A percentile compares a stretch with the other conserved stretches of the same genome.
phyloP scores from a whole-genome alignment of 1,140 invertebrate genomes.

The Brachionus rotundiformis region DNA sequence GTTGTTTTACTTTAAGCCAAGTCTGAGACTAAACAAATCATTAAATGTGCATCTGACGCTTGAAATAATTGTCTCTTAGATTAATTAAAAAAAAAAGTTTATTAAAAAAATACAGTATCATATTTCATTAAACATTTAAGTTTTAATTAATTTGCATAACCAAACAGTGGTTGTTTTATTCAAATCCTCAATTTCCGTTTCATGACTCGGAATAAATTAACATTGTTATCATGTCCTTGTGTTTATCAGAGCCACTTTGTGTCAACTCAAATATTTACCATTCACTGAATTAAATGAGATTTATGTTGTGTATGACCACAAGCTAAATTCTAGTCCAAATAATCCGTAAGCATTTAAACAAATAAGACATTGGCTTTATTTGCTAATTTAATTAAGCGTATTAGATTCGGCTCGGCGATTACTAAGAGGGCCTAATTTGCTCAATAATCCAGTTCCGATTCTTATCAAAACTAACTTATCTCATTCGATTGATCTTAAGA shows the following conservation, averaged over 20 bases:
- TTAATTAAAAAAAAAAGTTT: slow-evolving; percentile 3
- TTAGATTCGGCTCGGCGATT: slow-evolving; percentile 21
- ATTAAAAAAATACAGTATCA: neutral
- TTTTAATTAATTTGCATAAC: slow-evolving; percentile 40
- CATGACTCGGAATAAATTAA: neutral
- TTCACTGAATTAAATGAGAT: slow-evolving; percentile 12
- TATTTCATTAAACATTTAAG: slow-evolving; percentile 14
- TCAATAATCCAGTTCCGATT: neutral
- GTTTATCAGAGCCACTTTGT: neutral
- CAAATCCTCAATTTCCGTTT: slow-evolving; percentile 12
- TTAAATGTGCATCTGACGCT: neutral
- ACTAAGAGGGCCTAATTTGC: neutral
- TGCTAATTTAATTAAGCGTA: slow-evolving; percentile 15
- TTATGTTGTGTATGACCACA: neutral
- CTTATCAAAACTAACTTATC: neutral
- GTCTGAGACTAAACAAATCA: neutral
- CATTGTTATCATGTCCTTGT: neutral
- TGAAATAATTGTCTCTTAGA: neutral
- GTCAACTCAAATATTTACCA: slow-evolving; percentile 19
- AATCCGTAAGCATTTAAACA: slow-evolving; percentile 16
- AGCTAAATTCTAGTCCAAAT: neutral
- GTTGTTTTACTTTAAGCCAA: neutral
- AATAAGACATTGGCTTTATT: neutral
- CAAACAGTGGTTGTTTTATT: slow-evolving; percentile 16
- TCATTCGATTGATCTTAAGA: slow-evolving; percentile 9